Conservation (phyloP, 2,888 invertebrate genomes). For the Heliconius ismenius region DNA sequence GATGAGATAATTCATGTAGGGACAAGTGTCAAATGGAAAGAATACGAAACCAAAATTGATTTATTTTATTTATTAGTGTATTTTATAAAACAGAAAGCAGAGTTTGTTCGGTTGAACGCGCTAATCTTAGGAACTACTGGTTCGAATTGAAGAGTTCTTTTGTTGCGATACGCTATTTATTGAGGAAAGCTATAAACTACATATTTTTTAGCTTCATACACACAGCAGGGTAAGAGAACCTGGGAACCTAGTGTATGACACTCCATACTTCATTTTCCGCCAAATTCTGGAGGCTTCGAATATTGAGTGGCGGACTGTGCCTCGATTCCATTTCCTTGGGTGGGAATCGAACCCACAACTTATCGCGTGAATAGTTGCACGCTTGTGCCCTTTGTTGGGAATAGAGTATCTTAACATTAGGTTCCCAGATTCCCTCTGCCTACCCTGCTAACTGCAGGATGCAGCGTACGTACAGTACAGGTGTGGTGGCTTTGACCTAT, state of each 20-base stretch:
- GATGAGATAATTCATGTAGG: background rate
- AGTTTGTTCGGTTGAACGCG: background rate
- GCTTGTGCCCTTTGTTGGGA: too few relatives aligned
- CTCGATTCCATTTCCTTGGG: too few relatives aligned
- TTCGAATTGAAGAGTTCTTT: too few relatives aligned
- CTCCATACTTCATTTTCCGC: background rate
- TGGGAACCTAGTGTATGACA: background rate
- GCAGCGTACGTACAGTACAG: background rate
- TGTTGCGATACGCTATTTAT: too few relatives aligned
- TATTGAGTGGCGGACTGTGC: background rate
- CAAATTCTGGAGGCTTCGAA: background rate
- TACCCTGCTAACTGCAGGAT: too few relatives aligned
- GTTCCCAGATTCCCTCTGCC: background rate
- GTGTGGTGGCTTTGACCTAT: slow-evolving; percentile 29
- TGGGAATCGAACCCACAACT: too few relatives aligned
- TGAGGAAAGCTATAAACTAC: too few relatives aligned
- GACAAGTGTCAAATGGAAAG: background rate
- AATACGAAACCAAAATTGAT: background rate
- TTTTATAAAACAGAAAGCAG: background rate
- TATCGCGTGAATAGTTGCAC: too few relatives aligned
- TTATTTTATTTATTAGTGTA: background rate
- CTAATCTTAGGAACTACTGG: too few relatives aligned
- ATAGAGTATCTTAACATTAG: too few relatives aligned
- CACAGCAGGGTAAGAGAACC: too few relatives aligned
- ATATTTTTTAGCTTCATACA: too few relatives aligned